A percentile compares a stretch with the other conserved stretches of the same genome.
These are phyloP conservation scores for Dendrophyllia cribrosa DNA, from an alignment of 64 coral and sea anemone genomes.

Conservation along the genomic window DNA sequence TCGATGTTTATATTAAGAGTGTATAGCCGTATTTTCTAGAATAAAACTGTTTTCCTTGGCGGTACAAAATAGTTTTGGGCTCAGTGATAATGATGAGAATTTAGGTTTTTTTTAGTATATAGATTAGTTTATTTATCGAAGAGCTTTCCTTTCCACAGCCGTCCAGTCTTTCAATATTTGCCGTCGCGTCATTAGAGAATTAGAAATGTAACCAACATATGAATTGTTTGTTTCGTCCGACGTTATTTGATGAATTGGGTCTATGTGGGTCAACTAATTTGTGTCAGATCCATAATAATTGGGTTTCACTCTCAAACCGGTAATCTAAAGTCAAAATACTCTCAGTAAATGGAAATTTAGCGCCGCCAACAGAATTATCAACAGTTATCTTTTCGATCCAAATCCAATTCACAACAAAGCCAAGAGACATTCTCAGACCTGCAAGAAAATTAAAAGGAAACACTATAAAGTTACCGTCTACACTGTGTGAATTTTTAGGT, in stretches of 20 bases:
- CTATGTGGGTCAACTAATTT: background rate
- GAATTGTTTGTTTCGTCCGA: background rate
- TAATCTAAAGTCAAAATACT: background rate
- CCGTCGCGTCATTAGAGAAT: background rate
- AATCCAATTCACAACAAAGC: background rate
- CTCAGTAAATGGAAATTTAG: background rate
- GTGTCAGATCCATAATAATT: background rate
- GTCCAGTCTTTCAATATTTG: background rate
- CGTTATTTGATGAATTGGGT: background rate
- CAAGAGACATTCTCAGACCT: background rate
- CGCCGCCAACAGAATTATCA: background rate
- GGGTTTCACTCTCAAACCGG: background rate
- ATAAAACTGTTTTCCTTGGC: background rate
- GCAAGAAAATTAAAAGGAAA: no score
- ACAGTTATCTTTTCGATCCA: background rate
- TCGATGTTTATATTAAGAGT: background rate
- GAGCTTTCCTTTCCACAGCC: background rate
- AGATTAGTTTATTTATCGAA: background rate
- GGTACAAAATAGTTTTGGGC: background rate
- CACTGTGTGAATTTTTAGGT: no score
- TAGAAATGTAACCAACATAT: slow-evolving; percentile 12
- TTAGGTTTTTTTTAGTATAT: background rate
- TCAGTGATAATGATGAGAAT: background rate
- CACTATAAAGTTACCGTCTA: no score
- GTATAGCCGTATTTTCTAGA: background rate